Conservation (phyloP, 2,113 vertebrate genomes). For the Hypocryptadius cinnamomeus region DNA sequence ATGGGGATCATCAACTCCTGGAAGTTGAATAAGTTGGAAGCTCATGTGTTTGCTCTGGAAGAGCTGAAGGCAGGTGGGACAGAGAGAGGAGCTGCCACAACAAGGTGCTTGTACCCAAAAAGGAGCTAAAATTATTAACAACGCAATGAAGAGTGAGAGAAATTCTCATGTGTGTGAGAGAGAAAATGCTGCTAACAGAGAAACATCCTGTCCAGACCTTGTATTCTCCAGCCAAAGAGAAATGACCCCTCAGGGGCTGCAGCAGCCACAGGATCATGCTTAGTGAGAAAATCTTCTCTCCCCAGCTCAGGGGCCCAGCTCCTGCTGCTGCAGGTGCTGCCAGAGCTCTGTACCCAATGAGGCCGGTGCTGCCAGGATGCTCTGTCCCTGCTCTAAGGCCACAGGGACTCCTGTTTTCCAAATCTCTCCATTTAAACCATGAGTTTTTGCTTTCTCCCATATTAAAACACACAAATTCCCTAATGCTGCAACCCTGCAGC, state of each 20-base stretch:
- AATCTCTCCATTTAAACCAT: background rate
- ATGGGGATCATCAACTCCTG: background rate
- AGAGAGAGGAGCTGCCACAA: background rate
- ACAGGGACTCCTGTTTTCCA: background rate
- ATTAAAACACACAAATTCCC: background rate
- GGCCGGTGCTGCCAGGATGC: background rate
- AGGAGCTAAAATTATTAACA: background rate
- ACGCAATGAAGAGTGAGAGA: background rate
- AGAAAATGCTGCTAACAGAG: background rate
- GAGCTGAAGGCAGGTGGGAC: background rate
- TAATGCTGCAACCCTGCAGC: background rate
- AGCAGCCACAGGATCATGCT: background rate
- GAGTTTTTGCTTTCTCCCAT: background rate
- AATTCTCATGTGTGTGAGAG: background rate
- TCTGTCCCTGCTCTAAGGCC: background rate
- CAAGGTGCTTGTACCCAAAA: background rate
- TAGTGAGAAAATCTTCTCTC: background rate
- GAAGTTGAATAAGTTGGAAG: background rate
- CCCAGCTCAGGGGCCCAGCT: rapidly evolving
- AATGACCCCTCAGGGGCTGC: background rate
- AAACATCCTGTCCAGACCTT: background rate
- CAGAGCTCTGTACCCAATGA: background rate
- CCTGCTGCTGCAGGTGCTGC: background rate
- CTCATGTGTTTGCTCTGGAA: background rate
- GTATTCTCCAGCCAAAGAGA: background rate